Evolutionary conservation across 2,888 invertebrate genomes (phyloP), one percentile per base, ranked within the genome.

Genomic region (Coleophora deauratella): DNA sequence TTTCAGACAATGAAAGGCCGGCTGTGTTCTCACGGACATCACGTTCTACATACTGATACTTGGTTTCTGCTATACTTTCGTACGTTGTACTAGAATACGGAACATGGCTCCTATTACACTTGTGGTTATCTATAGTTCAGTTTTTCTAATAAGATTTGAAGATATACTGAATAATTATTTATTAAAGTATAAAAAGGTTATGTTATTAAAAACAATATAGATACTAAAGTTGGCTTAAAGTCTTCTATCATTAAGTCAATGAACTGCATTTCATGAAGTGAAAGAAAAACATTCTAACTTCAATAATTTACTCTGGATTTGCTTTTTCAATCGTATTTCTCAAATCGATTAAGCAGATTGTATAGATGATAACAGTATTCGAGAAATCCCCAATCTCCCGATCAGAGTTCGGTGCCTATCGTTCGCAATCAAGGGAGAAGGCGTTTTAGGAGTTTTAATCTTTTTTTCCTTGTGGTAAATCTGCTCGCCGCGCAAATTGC

Each of bases 401-500:
- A 63, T 62, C 69, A 53, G 58, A 59, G 60, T 61, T 60, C 60
- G 48, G 55, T 51, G 52, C 60, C 62, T 73, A 80, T 80, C 77
- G 53, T 59, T 56, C 62, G 68, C 75, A 77, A 82, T 80, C 82
- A 70, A 62, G 53, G 55, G 62, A 64, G 56, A 59, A 62, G 66
- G 64, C 54, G 63, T 61, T 62, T 72, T 21, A 21, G 21, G 21
- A 6, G 21, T 81, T 79, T 82, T 75, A 75, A 77, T 80, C 67
- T 81, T 78, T 76, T 76, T 74, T 79, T 79, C 74, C 73, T 74
- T 21, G 21, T 21, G 72, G 44, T 63, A 65, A 65, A 68, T 67
- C 63, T 70, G 70, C 62, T 60, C 61, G 61, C 62, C 67, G 64
- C 71, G 55, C 77, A 84, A 85, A 85, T 85, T 85, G 81, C 80